Evolutionary conservation across 2,888 invertebrate species (phyloP).

Genomic region (Teleiodes luculella): DNA sequence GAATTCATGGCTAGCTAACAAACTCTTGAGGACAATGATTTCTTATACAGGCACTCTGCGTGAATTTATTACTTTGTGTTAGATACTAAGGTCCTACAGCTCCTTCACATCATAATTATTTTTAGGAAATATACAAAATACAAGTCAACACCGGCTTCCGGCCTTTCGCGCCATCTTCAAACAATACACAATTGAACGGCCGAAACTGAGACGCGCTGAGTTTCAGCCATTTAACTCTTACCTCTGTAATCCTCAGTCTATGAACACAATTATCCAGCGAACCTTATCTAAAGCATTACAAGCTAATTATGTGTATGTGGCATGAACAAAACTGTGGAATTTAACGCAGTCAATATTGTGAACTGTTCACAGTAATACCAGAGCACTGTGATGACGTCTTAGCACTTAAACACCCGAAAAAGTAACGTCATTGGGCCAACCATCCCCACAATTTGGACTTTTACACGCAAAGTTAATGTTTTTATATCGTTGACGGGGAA

Average conservation of each 20-base stretch:
- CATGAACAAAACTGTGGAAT: conserved; percentile 69
- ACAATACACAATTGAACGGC: conserved; percentile 18
- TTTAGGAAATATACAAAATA: conserved; percentile 64
- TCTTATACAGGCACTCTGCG: conserved; percentile 72
- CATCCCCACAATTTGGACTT: neutral
- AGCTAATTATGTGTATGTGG: conserved; percentile 75
- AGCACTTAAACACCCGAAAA: conserved; percentile 16
- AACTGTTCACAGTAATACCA: conserved; percentile 18
- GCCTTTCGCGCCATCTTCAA: neutral
- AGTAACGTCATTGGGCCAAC: conserved; percentile 4
- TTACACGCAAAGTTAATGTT: too few species aligned
- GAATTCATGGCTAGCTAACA: conserved; percentile 73
- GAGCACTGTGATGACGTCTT: conserved; percentile 10
- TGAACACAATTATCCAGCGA: conserved; percentile 77
- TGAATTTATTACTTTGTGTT: conserved; percentile 65
- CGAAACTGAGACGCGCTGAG: conserved; percentile 29
- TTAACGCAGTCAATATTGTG: conserved; percentile 52
- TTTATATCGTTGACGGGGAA: too few species aligned
- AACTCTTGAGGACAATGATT: conserved; percentile 64
- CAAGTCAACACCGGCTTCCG: conserved; percentile 31
- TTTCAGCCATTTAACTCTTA: conserved; percentile 24
- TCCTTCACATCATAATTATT: conserved; percentile 28
- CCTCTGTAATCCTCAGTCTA: conserved; percentile 59
- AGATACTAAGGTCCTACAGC: conserved; percentile 53
- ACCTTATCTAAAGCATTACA: conserved; percentile 77